Conservation (phyloP, 2,797 vertebrate species). For the Zenarchopterus dispar region DNA sequence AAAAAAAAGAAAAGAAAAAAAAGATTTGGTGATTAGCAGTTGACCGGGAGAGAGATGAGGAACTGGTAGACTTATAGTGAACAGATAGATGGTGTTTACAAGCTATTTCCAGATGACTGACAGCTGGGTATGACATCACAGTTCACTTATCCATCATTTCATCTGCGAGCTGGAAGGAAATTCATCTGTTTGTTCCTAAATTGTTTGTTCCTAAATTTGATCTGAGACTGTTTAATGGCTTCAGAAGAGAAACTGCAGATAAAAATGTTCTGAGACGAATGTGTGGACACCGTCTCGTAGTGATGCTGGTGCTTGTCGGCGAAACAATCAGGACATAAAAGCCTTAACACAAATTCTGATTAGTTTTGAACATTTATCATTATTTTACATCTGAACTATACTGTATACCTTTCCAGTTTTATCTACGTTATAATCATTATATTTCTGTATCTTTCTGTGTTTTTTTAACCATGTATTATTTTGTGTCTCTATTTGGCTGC, state of each 20-base stretch:
- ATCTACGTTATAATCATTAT: conserved; percentile 73
- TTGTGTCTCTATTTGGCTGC: conserved; percentile 74
- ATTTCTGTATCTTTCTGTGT: conserved; percentile 72
- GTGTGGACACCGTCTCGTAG: conserved; percentile 1
- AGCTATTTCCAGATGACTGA: no score
- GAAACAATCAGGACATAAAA: conserved; percentile 62
- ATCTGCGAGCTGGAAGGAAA: no score
- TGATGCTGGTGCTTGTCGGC: conserved; percentile 44
- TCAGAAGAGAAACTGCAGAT: conserved; percentile 20
- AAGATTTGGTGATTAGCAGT: no score
- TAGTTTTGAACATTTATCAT: conserved; percentile 39
- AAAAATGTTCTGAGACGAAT: not conserved
- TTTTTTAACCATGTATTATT: conserved; percentile 50
- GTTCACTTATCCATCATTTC: no score
- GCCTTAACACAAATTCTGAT: conserved; percentile 64
- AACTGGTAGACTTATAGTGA: no score
- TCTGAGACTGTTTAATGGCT: not conserved
- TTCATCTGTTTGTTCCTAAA: no score
- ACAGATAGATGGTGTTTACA: no score
- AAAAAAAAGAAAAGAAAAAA: no score
- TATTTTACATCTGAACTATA: conserved; percentile 67
- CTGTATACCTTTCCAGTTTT: conserved; percentile 57
- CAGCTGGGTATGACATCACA: no score
- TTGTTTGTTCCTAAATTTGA: not conserved
- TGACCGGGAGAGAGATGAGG: no score